Base-by-base conservation (phyloP, 2,113 vertebrate genomes). In the Paralichthys olivaceus region DNA sequence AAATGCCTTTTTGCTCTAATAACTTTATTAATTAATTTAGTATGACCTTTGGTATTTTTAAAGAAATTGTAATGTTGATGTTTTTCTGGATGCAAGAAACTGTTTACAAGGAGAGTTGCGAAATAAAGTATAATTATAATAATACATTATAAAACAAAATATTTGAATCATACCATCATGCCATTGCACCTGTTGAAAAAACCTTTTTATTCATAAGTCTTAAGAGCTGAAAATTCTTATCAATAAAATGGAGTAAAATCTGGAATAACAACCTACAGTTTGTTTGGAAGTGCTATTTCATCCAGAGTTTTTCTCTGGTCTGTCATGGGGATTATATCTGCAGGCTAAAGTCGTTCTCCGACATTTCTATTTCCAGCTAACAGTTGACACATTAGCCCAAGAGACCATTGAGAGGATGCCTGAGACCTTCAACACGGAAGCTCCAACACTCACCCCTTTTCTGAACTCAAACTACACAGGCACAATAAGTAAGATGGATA, bases 391-490 rank as follows among this genome's bases (percentile, higher is more conserved):
- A n/a, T 25, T 74, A 29, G 22, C 90, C 20, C 95, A 95, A 78
- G 92, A 95, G 32, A 89, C 87, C 0, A 32, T 77, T 15, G 94
- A 95, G 69, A 94, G 75, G 65, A 87, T 81, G 60, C 79, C 93
- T 32, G 49, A 49, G 0, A 55, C 32, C 28, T 87, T 57, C 51
- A 92, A 90, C 75, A 43, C 84, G 43, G 79, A 89, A 60, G 69
- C 81, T 66, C 75, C 81, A 81, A 93, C 92, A 85, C 84, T 88
- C 72, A 81, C 34, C 1, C 80, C 92, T 19, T 83, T 90, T 59
- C 81, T 91, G 57, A 68, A 82, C 60, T 76, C 23, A 28, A 91
- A 87, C n/a, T 64, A 81, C 65, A 91, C 74, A 40, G 77, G 1
- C 7, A 12, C 29, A 67, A 69, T 32, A 22, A 59, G 87, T 89